A percentile compares a stretch with the other conserved stretches of the same genome.
Evolutionary conservation across 2,888 invertebrate genomes (phyloP).

Genomic region (Phyto melanocephala): DNA sequence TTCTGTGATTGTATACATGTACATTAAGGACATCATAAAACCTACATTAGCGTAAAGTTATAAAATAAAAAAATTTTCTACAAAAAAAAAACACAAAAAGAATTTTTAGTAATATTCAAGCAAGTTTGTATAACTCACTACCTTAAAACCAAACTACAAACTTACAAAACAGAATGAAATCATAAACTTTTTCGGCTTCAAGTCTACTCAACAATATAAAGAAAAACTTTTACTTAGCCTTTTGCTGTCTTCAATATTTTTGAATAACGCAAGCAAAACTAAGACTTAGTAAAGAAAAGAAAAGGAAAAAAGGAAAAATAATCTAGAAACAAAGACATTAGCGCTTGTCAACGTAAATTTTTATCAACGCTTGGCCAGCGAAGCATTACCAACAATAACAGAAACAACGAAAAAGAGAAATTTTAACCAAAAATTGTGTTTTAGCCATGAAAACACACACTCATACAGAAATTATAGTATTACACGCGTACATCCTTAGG

Average conservation of each 20-base stretch:
- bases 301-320: not conserved
- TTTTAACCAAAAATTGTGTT: not conserved
- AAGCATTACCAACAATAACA: conserved; percentile 32
- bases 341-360: conserved; percentile 44
- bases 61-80: not conserved
- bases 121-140: not conserved
- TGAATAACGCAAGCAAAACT: not conserved
- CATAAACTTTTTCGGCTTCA: conserved; percentile 16
- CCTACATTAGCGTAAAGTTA: conserved; percentile 18
- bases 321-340: conserved; percentile 38
- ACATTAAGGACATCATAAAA: conserved; percentile 11
- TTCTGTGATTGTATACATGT: too few relatives aligned
- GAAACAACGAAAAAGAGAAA: not conserved
- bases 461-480: not conserved
- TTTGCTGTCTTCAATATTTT: not conserved
- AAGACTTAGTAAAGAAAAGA: not conserved
- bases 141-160: too few relatives aligned
- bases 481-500: not conserved
- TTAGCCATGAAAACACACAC: not conserved
- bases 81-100: not conserved
- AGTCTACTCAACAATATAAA: not conserved
- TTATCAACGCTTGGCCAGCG: conserved; percentile 45
- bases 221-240: not conserved
- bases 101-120: conserved; percentile 11
- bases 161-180: not conserved